These are phyloP conservation scores for Drosophila repleta DNA, from an alignment of 1,140 invertebrate genomes.

Conservation along the genomic window DNA sequence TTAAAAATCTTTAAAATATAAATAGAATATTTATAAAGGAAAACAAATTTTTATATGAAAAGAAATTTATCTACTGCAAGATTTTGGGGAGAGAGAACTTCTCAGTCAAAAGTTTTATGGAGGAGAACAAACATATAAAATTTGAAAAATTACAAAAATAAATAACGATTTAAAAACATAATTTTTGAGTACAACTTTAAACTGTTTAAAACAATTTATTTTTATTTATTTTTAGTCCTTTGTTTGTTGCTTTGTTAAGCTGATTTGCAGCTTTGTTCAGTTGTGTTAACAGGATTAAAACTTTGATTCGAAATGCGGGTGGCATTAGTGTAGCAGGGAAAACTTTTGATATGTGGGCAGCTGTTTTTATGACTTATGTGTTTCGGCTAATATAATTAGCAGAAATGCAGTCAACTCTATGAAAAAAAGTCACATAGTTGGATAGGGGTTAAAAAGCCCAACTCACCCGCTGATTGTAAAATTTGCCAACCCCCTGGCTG, in stretches of 20 bases:
- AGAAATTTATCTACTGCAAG: too few relatives aligned
- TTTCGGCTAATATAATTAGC: constrained; percentile 74
- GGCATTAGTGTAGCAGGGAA: background rate
- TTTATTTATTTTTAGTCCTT: background rate
- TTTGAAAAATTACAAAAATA: background rate
- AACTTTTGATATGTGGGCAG: constrained; percentile 68
- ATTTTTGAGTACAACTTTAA: background rate
- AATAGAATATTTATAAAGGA: too few relatives aligned
- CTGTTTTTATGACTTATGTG: constrained; percentile 74
- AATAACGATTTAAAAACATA: background rate
- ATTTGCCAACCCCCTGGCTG: constrained; percentile 49
- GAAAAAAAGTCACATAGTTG: constrained; percentile 24
- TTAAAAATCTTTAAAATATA: too few relatives aligned
- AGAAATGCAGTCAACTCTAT: constrained; percentile 26
- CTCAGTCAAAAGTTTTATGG: too few relatives aligned
- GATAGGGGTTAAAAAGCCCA: constrained; percentile 54
- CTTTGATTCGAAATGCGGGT: constrained; percentile 56
- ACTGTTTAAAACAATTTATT: constrained; percentile 45
- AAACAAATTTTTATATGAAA: too few relatives aligned
- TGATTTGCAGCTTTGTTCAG: constrained; percentile 44
- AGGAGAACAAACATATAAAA: too few relatives aligned
- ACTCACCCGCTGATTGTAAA: constrained; percentile 23
- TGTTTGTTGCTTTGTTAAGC: constrained; percentile 60
- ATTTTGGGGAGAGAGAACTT: too few relatives aligned
- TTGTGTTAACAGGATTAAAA: constrained; percentile 45